Base-by-base conservation (phyloP, 2,888 invertebrate species). In the Dryobota labecula region DNA sequence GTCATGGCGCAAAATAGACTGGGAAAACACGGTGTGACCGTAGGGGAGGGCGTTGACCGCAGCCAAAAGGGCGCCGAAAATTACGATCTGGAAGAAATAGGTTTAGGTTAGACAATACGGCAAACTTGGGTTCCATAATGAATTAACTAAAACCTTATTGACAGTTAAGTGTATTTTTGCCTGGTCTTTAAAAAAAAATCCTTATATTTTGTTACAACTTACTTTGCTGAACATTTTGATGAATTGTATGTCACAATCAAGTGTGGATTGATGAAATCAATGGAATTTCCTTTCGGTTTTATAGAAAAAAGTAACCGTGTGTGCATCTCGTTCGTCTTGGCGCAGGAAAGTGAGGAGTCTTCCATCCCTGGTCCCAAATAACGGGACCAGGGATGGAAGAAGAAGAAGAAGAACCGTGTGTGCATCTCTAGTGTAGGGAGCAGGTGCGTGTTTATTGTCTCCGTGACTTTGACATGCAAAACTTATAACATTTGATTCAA, bases 151-250 rank as follows among this genome's bases (percentile, higher is more conserved):
- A n/a, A n/a, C 4, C 1, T 56, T 56, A 5, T 18, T 38, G 18
- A 27, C 11, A 41, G 7, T 27, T 24, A 0, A 11, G 11, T 41
- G 5, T 9, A 9, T 47, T 53, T 53, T 30, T 30, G 6, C 18
- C 5, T 20, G 20, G 11, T n/a, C 5, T 20, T 30, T 9, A 9
- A 6, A 30, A 27, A 8, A 9, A 13, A 20, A 20, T 1, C 20
- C n/a, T 36, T 36, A 13, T 4, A 20, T 20, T 27, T 43, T 30
- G 15, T 13, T 4, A 47, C 33, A 30, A 82, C 85, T 87, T 73
- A 94, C 94, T 92, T 92, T 92, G 87, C 88, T 90, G 84, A 94
- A 91, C 94, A 94, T 94, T 88, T 89, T 87, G 33, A 11, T 80
- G 73, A 54, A 36, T 68, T 91, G 88, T 82, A 75, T 84, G 71